These are phyloP conservation scores for Anas georgica DNA, from an alignment of 2,797 vertebrate species.

Conservation along the genomic window DNA sequence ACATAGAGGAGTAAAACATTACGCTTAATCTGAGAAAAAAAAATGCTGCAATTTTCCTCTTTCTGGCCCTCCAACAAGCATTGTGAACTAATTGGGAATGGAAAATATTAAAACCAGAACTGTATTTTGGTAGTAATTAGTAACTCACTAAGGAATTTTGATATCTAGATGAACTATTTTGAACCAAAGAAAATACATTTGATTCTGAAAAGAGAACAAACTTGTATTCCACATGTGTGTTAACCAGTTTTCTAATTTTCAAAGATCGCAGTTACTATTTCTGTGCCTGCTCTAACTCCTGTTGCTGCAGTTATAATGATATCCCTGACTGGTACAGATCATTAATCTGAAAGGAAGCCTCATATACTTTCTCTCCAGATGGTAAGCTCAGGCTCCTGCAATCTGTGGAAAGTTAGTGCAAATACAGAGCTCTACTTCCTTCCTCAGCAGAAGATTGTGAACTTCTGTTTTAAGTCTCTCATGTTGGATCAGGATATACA, in stretches of 20 bases:
- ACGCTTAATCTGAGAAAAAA: neutral
- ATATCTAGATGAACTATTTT: neutral
- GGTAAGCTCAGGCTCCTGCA: constrained; percentile 1
- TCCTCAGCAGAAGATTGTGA: neutral
- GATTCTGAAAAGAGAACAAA: neutral
- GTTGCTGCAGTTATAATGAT: neutral
- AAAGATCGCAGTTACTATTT: neutral
- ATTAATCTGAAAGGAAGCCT: neutral
- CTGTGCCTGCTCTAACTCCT: neutral
- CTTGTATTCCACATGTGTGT: neutral
- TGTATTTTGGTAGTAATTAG: neutral
- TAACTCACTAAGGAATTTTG: neutral
- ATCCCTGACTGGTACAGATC: neutral
- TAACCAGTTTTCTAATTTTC: neutral
- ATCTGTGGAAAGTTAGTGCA: neutral
- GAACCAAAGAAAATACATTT: neutral
- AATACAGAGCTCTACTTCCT: constrained; percentile 4
- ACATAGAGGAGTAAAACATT: neutral
- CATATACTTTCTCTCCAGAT: neutral
- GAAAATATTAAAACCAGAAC: neutral
- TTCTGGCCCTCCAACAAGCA: neutral
- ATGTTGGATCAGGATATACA: neutral
- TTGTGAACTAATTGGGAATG: neutral
- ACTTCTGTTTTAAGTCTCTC: constrained; percentile 3
- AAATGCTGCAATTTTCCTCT: neutral